Base-by-base conservation (phyloP, 2,797 vertebrate species). In the Yasuhikotakia modesta region DNA sequence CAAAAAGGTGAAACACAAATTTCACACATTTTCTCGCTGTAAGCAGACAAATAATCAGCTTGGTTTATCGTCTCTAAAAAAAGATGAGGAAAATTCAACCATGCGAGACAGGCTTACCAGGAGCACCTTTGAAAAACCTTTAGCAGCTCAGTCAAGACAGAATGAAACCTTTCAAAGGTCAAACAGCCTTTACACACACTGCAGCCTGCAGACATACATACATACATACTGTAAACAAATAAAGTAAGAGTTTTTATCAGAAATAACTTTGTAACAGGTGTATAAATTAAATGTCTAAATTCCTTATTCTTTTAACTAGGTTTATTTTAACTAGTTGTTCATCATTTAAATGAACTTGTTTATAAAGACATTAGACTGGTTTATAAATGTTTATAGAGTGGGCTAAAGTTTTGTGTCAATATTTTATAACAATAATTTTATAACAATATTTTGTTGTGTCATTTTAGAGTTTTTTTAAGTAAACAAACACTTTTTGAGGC, bases 101-200 rank as follows among this genome's bases (percentile, higher is more conserved):
- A 50, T 73, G 73, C 61, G 46, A 75, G 39, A 70, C 57, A 24
- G 46, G 27, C 46, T 32, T 21, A 35, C 63, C 74, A 0, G 22
- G 43, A 79, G 77, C 65, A 52, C 19, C 8, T 14, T 46, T 68
- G 61, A 22, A 48, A 53, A 30, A 32, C 70, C 39, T 50, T 53
- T 64, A 60, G 30, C 27, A 53, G 71, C 43, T 70, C 27, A 70
- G 21, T 58, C 32, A 27, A 50, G 8, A 76, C 53, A 67, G 52
- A 66, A 76, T 43, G 30, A 22, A 55, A 32, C 63, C n/a, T 74
- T 78, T 70, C 45, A 65, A 74, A 81, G 67, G 60, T 70, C 68
- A 79, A 78, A 72, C 45, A 39, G 48, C 30, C 22, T 76, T 50
- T 52, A 8, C 22, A 65, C 27, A 72, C 16, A 65, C 16, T 52